Percentiles rank a stretch among this genome's conserved stretches.
phyloP scores from a whole-genome alignment of 1,140 invertebrate species.

The Drosophila lacertosa region DNA sequence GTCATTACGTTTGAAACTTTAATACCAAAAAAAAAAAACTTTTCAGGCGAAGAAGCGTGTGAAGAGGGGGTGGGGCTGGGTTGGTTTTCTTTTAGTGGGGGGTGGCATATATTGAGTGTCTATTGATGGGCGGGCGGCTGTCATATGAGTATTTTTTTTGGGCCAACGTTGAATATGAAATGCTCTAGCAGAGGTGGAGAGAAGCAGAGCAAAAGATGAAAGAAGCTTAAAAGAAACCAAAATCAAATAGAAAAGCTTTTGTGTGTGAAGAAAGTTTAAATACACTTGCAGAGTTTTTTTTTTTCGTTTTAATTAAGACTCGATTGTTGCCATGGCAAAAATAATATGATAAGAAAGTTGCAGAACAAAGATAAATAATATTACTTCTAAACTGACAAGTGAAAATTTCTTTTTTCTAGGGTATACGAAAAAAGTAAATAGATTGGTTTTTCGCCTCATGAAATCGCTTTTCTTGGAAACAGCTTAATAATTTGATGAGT shows the following conservation, averaged over 20 bases:
- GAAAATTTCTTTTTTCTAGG: no score
- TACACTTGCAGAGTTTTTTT: no score
- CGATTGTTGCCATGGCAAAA: no score
- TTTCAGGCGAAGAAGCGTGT: slow-evolving; percentile 58
- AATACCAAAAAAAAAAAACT: slow-evolving; percentile 66
- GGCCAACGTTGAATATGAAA: slow-evolving; percentile 56
- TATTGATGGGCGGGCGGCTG: slow-evolving; percentile 52
- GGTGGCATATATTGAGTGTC: slow-evolving; percentile 41
- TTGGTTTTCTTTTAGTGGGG: not conserved
- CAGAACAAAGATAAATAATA: no score
- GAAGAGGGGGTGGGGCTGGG: slow-evolving; percentile 2
- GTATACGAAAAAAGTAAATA: no score
- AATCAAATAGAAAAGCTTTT: not conserved
- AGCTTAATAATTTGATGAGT: no score
- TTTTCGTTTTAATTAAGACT: no score
- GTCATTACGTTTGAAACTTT: slow-evolving; percentile 80
- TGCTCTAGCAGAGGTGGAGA: slow-evolving; percentile 35
- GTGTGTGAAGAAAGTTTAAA: no score
- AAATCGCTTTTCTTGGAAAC: no score
- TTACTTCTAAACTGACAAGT: no score
- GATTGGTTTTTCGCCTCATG: no score
- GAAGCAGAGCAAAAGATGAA: not conserved
- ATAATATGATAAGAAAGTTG: no score
- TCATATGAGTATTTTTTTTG: slow-evolving; percentile 52
- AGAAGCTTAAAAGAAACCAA: not conserved